A percentile compares a stretch with the other conserved stretches of the same genome.
Evolutionary conservation across 1,140 invertebrate species (phyloP).

Genomic region (Drosophila mayri): DNA sequence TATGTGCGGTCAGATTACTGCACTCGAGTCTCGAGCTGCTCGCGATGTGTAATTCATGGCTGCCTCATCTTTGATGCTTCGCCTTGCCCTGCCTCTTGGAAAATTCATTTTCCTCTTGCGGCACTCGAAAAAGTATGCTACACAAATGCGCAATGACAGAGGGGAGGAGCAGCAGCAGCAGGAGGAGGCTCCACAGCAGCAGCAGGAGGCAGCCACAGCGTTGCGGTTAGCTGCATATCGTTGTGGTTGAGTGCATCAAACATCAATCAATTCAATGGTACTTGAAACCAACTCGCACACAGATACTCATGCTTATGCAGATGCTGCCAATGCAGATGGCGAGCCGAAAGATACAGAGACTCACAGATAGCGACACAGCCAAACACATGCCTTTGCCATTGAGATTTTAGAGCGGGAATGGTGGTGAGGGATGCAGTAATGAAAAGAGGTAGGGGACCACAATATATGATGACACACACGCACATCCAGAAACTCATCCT

Average conservation of each 20-base stretch:
- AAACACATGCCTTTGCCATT: constrained; percentile 43
- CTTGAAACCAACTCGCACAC: constrained; percentile 55
- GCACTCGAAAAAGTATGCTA: constrained; percentile 76
- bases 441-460: constrained; percentile 46
- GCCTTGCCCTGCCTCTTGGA: constrained; percentile 1
- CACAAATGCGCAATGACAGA: constrained; percentile 69
- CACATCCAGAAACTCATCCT: neutral
- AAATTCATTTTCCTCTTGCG: constrained; percentile 48
- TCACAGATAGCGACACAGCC: constrained; percentile 32
- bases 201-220: constrained; percentile 56
- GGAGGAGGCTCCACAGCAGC: constrained; percentile 3
- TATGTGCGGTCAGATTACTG: constrained; percentile 79
- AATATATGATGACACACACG: neutral
- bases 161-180: neutral
- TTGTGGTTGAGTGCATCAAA: constrained; percentile 81
- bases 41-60: constrained; percentile 62
- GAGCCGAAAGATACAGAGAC: constrained; percentile 28
- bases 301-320: constrained; percentile 25
- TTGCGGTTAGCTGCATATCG: constrained; percentile 79
- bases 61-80: constrained; percentile 33
- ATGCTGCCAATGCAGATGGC: constrained; percentile 18
- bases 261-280: constrained; percentile 82
- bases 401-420: constrained; percentile 57
- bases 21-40: constrained; percentile 29
- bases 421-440: constrained; percentile 41